A percentile compares a stretch with the other conserved stretches of the same genome.
These are phyloP conservation scores for Ochropacha duplaris DNA, from an alignment of 2,888 invertebrate species.

Conservation along the genomic window DNA sequence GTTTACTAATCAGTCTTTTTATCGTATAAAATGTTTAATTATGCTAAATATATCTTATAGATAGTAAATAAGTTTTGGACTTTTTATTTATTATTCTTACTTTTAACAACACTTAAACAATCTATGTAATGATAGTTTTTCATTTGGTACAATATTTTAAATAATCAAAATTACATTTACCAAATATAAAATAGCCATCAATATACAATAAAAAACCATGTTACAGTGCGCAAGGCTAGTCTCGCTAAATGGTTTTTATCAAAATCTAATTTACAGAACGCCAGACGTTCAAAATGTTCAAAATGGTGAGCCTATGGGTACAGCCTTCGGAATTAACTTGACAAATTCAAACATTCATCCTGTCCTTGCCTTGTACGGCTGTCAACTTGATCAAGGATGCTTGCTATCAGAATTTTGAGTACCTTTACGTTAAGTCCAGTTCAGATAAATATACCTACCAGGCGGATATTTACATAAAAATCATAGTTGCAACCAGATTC, in stretches of 20 bases:
- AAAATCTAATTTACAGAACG: not conserved
- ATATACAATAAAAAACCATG: not conserved
- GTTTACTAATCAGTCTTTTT: not conserved
- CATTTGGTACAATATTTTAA: not conserved
- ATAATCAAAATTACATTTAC: not conserved
- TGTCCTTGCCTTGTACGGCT: constrained; percentile 28
- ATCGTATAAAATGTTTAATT: not conserved
- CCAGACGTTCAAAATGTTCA: constrained; percentile 8
- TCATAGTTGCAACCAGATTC: not conserved
- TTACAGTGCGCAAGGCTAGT: not conserved
- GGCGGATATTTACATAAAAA: not conserved
- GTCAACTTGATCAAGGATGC: constrained; percentile 27
- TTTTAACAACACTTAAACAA: no score
- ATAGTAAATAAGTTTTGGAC: no score
- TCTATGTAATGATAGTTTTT: no score
- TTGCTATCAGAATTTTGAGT: constrained; percentile 30
- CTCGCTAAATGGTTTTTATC: not conserved
- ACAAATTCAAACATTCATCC: constrained; percentile 58
- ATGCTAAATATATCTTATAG: no score
- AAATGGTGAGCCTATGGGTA: constrained; percentile 8
- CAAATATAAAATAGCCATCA: not conserved
- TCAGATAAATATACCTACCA: not conserved
- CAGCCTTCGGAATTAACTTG: constrained; percentile 57
- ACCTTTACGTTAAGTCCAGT: not conserved
- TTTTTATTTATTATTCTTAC: no score